Conservation (phyloP, 2,888 invertebrate species). For the Listrodromus nycthemerus region DNA sequence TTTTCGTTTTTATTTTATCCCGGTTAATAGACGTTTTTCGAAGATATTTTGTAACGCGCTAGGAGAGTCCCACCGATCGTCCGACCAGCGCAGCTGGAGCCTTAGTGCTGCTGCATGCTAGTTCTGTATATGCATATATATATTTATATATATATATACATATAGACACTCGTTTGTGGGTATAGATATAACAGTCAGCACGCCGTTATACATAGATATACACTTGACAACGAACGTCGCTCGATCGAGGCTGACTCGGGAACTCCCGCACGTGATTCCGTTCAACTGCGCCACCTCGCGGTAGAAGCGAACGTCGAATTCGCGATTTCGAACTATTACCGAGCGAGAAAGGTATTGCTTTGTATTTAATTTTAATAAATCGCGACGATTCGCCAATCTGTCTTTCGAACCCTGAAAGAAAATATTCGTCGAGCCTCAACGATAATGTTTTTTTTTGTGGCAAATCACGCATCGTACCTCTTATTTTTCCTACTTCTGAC, state of each 20-base stretch:
- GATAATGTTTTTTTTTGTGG: neutral
- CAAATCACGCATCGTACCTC: neutral
- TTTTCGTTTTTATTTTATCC: neutral
- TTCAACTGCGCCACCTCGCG: conserved; percentile 39
- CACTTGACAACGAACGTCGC: conserved; percentile 31
- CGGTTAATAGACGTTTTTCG: neutral
- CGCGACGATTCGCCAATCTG: neutral
- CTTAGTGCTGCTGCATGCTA: conserved; percentile 58
- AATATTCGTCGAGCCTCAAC: neutral
- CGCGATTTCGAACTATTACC: conserved; percentile 2
- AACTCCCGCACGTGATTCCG: conserved; percentile 13
- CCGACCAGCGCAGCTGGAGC: conserved; percentile 60
- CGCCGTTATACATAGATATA: neutral
- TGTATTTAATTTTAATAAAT: neutral
- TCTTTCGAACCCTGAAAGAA: neutral
- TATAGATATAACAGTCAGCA: conserved; percentile 16
- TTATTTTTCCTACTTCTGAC: neutral
- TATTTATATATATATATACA: conserved; percentile 14
- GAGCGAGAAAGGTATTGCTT: conserved; percentile 21
- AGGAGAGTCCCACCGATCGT: conserved; percentile 36
- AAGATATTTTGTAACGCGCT: conserved; percentile 43
- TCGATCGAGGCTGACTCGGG: conserved; percentile 37
- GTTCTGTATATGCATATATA: conserved; percentile 31
- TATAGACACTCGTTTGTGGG: conserved; percentile 6
- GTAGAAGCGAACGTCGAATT: neutral